phyloP scores from a whole-genome alignment of 30 jellyfish, hydroid and myxozoan species.

The Hydractinia echinata region DNA sequence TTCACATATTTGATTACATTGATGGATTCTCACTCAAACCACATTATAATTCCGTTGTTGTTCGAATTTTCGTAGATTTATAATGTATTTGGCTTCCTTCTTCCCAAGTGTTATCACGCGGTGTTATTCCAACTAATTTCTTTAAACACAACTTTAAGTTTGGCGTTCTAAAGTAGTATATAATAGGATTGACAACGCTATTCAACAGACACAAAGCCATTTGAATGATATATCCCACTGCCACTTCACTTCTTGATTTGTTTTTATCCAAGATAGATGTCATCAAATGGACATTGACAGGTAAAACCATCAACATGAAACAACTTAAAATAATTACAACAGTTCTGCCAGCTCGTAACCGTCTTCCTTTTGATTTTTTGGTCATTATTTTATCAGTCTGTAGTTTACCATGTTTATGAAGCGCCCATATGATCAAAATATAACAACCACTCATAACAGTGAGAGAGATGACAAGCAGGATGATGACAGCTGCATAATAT shows the following conservation, averaged over 20 bases:
- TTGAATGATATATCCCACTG: neutral
- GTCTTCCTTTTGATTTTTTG: neutral
- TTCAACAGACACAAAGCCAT: slow-evolving; percentile 3
- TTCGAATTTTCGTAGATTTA: no score
- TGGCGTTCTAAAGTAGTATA: slow-evolving; percentile 11
- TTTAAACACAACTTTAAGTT: neutral
- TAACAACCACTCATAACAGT: neutral
- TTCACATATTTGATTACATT: no score
- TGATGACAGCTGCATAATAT: neutral
- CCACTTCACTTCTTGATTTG: neutral
- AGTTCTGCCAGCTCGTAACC: neutral
- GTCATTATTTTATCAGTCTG: neutral
- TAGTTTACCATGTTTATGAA: neutral
- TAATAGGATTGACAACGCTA: neutral
- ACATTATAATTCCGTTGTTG: no score
- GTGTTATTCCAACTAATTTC: neutral
- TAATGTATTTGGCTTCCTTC: no score
- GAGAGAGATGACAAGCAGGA: neutral
- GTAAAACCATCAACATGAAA: neutral
- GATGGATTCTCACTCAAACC: no score
- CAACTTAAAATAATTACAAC: neutral
- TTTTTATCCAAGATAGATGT: neutral
- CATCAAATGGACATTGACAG: neutral
- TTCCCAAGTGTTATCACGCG: no score
- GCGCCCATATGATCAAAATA: neutral